Percentiles rank a stretch among this genome's conserved stretches.
phyloP scores from a whole-genome alignment of 2,888 invertebrate genomes.

The Blastobasis lacticolella region DNA sequence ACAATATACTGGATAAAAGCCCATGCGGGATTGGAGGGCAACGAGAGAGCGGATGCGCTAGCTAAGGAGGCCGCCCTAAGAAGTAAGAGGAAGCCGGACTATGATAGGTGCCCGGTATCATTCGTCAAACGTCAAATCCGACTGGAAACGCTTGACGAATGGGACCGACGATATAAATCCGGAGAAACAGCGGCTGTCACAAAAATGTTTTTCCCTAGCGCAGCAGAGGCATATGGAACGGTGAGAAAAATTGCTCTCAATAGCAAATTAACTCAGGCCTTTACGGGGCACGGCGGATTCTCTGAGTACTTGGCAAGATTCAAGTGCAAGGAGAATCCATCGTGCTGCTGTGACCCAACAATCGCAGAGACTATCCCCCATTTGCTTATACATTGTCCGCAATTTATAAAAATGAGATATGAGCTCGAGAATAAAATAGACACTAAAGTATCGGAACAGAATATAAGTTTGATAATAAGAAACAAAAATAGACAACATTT shows the following conservation, averaged over 20 bases:
- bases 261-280: not conserved
- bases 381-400: not conserved
- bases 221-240: no score
- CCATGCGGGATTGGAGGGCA: slow-evolving; percentile 11
- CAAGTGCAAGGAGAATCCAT: slow-evolving; percentile 10
- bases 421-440: not conserved
- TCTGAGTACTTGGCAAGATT: slow-evolving; percentile 8
- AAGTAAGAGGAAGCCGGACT: not conserved
- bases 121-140: slow-evolving; percentile 10
- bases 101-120: slow-evolving; percentile 7
- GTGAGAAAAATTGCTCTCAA: no score
- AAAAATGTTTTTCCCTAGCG: slow-evolving; percentile 11
- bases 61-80: slow-evolving; percentile 8
- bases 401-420: not conserved
- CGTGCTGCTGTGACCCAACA: slow-evolving; percentile 11
- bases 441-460: not conserved
- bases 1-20: slow-evolving; percentile 13
- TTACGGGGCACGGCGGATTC: not conserved
- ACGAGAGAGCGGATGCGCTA: slow-evolving; percentile 13
- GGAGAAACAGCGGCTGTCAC: slow-evolving; percentile 5
- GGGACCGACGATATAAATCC: slow-evolving; percentile 4
- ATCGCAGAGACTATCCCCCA: not conserved
- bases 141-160: slow-evolving; percentile 8
- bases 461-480: not conserved
- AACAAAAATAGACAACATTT: not conserved